phyloP scores from a whole-genome alignment of 2,113 vertebrate species.

The Dolichotis patagonum region DNA sequence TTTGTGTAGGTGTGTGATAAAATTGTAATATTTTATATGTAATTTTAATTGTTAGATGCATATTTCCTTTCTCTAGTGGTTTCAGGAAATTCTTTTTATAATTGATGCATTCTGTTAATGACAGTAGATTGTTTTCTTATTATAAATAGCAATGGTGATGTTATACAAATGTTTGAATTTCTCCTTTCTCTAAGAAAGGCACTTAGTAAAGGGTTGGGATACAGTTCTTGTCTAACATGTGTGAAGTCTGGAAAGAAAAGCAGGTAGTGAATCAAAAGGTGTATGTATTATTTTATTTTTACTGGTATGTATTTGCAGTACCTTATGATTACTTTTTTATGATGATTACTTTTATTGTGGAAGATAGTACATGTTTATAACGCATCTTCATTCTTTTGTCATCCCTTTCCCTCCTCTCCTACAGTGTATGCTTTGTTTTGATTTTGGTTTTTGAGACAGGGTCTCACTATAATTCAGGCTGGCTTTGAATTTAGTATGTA shows the following conservation, averaged over 20 bases:
- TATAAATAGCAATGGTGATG: neutral
- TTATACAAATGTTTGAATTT: neutral
- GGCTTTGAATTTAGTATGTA: neutral
- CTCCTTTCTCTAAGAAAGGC: slow-evolving; percentile 8
- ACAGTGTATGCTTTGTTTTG: neutral
- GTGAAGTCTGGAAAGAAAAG: neutral
- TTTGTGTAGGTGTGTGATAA: neutral
- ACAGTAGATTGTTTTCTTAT: neutral
- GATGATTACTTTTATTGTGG: neutral
- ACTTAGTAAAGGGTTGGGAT: neutral
- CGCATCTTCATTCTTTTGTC: neutral
- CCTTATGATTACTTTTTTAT: neutral
- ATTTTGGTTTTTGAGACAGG: neutral
- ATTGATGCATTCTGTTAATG: neutral
- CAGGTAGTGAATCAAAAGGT: neutral
- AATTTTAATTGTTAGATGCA: neutral
- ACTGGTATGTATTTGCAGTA: neutral
- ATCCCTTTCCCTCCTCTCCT: neutral
- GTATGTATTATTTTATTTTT: neutral
- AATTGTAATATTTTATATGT: neutral
- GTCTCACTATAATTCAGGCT: neutral
- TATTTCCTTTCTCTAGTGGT: neutral
- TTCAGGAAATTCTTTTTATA: neutral
- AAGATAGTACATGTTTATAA: neutral
- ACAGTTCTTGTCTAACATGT: neutral